Percentiles rank a stretch among this genome's conserved stretches.
phyloP scores from a whole-genome alignment of 2,113 vertebrate genomes.

The Apus apus region DNA sequence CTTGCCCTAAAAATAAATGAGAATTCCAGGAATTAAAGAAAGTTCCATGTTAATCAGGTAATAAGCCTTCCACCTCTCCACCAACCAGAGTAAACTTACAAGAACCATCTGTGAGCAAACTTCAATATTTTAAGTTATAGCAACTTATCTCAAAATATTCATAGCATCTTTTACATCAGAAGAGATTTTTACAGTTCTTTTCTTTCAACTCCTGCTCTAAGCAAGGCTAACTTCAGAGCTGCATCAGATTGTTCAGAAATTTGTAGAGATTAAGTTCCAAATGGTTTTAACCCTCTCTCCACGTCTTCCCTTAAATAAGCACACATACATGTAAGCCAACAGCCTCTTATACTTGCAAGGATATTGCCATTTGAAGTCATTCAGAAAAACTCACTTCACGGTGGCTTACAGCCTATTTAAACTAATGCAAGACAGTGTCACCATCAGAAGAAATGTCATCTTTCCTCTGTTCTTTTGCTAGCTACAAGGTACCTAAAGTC shows the following conservation, averaged over 20 bases:
- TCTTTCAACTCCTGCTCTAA: background rate
- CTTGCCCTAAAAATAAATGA: background rate
- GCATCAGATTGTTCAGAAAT: background rate
- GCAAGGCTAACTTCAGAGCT: background rate
- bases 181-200: background rate
- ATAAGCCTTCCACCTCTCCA: background rate
- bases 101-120: background rate
- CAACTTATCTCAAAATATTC: background rate
- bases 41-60: rapidly evolving
- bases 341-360: background rate
- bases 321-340: background rate
- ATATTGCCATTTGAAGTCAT: background rate
- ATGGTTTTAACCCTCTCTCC: background rate
- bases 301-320: background rate
- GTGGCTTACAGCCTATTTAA: background rate
- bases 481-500: background rate
- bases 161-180: background rate
- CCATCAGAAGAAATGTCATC: background rate
- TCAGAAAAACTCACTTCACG: background rate
- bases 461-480: background rate
- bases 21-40: background rate
- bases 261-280: background rate
- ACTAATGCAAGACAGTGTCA: background rate
- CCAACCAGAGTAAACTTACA: background rate
- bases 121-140: background rate